A percentile compares a stretch with the other conserved stretches of the same genome.
Evolutionary conservation across 2,888 invertebrate species (phyloP).

Genomic region (Aplocera efformata): DNA sequence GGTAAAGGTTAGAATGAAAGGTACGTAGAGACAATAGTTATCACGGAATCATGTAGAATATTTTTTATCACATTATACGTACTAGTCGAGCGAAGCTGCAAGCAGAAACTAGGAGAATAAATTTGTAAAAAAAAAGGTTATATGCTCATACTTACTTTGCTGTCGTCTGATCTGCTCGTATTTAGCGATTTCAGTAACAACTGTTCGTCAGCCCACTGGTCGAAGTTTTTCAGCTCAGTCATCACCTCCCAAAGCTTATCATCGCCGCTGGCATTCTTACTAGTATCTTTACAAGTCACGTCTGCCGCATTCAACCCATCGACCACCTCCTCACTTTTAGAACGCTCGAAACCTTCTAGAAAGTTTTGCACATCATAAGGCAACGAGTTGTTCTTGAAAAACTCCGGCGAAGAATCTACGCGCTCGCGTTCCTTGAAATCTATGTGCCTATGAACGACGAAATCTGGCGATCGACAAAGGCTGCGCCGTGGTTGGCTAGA

Average conservation of each 20-base stretch:
- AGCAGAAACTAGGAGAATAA: no score
- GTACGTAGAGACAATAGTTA: no score
- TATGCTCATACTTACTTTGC: constrained; percentile 57
- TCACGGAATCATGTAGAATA: no score
- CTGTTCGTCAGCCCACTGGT: constrained; percentile 71
- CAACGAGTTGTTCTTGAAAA: constrained; percentile 61
- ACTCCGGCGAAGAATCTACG: constrained; percentile 49
- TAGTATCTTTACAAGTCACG: constrained; percentile 45
- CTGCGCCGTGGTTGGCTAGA: constrained; percentile 37
- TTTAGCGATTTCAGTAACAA: constrained; percentile 48
- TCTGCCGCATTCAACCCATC: constrained; percentile 46
- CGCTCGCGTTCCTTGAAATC: constrained; percentile 58
- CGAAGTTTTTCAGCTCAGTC: constrained; percentile 65
- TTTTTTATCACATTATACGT: no score
- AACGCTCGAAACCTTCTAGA: constrained; percentile 35
- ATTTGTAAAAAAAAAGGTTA: no score
- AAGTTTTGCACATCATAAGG: constrained; percentile 54
- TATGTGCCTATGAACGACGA: constrained; percentile 54
- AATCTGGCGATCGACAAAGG: constrained; percentile 46
- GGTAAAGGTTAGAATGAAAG: no score
- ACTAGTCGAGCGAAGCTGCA: no score
- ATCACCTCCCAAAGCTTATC: constrained; percentile 68
- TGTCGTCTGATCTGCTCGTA: constrained; percentile 60
- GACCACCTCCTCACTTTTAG: constrained; percentile 45
- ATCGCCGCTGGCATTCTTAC: constrained; percentile 45